These are phyloP conservation scores for Drosophila nebulosa DNA, from an alignment of 1,140 invertebrate genomes.

Conservation along the genomic window DNA sequence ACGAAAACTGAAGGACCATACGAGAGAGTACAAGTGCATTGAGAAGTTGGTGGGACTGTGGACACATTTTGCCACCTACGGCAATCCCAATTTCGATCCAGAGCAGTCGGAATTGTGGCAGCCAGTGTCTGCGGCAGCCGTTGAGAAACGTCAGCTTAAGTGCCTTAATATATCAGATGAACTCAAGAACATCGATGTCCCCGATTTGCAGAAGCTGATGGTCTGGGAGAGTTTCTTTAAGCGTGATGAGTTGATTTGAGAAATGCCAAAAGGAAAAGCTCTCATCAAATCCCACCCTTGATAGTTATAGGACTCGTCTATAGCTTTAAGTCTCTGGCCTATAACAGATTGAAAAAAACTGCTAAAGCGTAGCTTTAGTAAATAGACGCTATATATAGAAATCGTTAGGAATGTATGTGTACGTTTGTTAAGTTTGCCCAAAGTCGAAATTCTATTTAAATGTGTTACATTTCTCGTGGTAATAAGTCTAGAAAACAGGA, in stretches of 20 bases:
- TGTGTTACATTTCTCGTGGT: constrained; percentile 28
- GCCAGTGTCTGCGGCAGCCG: constrained; percentile 41
- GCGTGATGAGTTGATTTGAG: constrained; percentile 66
- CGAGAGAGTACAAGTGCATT: constrained; percentile 80
- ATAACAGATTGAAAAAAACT: constrained; percentile 44
- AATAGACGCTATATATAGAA: constrained; percentile 17
- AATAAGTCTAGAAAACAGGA: not conserved
- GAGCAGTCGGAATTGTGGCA: constrained; percentile 67
- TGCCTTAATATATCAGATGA: constrained; percentile 82
- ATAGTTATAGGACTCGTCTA: not conserved
- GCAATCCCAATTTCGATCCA: constrained; percentile 79
- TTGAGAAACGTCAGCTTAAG: constrained; percentile 75
- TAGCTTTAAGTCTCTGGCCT: constrained; percentile 63
- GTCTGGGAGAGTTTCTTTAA: constrained; percentile 81
- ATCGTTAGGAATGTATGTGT: constrained; percentile 1
- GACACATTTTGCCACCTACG: constrained; percentile 81
- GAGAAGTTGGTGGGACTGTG: constrained; percentile 78
- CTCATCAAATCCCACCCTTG: constrained; percentile 25
- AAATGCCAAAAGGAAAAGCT: not conserved
- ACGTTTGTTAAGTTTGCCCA: constrained; percentile 62
- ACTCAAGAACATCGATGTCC: constrained; percentile 79
- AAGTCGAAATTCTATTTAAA: constrained; percentile 40
- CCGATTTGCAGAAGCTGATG: constrained; percentile 80
- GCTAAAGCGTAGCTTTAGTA: constrained; percentile 63
- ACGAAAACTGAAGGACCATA: constrained; percentile 77